These are phyloP conservation scores for Cynopterus brachyotis DNA, from an alignment of 2,113 vertebrate genomes.

Conservation along the genomic window DNA sequence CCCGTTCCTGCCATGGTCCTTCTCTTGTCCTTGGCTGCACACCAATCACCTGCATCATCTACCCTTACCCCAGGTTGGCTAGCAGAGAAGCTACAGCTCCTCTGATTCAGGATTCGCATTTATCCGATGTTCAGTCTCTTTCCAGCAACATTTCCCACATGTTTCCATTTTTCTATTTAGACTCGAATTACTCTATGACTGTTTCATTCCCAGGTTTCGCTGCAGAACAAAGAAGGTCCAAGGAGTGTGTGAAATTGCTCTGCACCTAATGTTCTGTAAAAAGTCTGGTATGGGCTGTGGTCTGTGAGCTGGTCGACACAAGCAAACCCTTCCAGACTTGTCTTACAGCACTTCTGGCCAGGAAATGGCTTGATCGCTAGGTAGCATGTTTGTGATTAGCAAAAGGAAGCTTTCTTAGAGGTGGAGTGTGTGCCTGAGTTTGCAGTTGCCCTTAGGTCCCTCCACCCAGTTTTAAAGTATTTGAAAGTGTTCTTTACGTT, in stretches of 20 bases:
- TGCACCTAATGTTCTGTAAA: not conserved
- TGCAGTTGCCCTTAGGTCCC: not conserved
- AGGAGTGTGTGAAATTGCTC: not conserved
- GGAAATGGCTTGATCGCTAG: not conserved
- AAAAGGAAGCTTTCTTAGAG: not conserved
- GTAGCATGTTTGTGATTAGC: slow-evolving; percentile 41
- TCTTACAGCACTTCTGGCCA: not conserved
- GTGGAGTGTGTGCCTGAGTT: not conserved
- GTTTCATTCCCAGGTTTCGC: slow-evolving; percentile 2
- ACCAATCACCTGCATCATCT: not conserved
- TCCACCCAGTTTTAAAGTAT: not conserved
- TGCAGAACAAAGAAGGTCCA: not conserved
- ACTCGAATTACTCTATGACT: not conserved
- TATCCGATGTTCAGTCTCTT: slow-evolving; percentile 6
- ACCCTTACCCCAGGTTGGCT: not conserved
- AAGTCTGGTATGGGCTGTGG: not conserved
- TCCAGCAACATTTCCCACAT: not conserved
- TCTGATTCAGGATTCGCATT: not conserved
- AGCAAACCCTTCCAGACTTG: slow-evolving; percentile 3
- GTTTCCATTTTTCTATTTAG: slow-evolving; percentile 57
- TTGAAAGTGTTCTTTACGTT: slow-evolving; percentile 16
- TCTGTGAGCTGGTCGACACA: not conserved
- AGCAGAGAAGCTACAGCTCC: not conserved
- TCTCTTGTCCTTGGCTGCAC: not conserved
- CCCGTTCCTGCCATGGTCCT: not conserved